A percentile compares a stretch with the other conserved stretches of the same genome.
These are phyloP conservation scores for Archivesica marissinica DNA, from an alignment of 1,140 invertebrate species.

Conservation along the genomic window DNA sequence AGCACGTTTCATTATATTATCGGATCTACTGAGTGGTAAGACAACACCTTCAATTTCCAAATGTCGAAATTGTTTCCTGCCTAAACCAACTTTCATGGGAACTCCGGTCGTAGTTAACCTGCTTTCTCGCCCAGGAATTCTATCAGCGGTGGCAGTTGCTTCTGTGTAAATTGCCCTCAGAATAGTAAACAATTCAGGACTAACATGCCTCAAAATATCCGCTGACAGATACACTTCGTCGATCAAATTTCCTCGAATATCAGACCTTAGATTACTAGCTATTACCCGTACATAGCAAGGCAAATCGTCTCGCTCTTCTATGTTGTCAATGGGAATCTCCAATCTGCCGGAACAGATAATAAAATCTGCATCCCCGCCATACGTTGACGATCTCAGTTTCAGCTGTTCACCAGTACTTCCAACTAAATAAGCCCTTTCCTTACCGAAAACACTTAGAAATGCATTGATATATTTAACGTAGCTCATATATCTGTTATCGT, in stretches of 20 bases:
- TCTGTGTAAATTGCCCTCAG: slow-evolving; percentile 25
- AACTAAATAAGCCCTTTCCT: neutral
- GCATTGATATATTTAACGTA: slow-evolving; percentile 15
- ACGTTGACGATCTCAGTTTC: neutral
- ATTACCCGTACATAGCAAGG: slow-evolving; percentile 19
- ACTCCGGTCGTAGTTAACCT: slow-evolving; percentile 10
- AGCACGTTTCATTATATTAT: neutral
- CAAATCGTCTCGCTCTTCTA: neutral
- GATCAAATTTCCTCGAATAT: neutral
- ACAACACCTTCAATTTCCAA: slow-evolving; percentile 11
- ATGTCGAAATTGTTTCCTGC: slow-evolving; percentile 25
- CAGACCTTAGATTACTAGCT: neutral
- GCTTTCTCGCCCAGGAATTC: slow-evolving; percentile 31
- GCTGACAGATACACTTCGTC: slow-evolving; percentile 43
- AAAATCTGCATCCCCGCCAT: slow-evolving; percentile 44
- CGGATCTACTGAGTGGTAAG: neutral
- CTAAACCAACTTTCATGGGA: slow-evolving; percentile 29
- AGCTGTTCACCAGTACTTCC: slow-evolving; percentile 12
- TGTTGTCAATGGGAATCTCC: slow-evolving; percentile 13
- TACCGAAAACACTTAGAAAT: neutral
- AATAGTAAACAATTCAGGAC: slow-evolving; percentile 32
- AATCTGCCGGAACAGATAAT: slow-evolving; percentile 35
- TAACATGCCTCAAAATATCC: slow-evolving; percentile 17
- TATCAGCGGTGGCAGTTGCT: neutral
- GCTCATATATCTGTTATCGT: neutral